phyloP scores from a whole-genome alignment of 37 sponge, comb jelly and placozoan species.

The Ephydatia muelleri region DNA sequence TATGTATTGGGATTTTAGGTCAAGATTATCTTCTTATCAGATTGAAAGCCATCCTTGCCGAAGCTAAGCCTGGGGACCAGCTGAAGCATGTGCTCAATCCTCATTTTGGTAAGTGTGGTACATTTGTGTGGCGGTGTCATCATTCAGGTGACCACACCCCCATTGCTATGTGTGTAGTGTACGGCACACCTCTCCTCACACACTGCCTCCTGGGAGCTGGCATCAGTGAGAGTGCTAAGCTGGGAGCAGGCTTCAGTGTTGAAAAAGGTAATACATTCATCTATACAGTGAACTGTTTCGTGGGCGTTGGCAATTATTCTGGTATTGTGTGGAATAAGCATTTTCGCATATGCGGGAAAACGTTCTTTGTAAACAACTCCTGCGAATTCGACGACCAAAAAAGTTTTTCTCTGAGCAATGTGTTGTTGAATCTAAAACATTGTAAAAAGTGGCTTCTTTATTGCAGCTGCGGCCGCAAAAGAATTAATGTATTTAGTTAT shows the following conservation, averaged over 20 bases:
- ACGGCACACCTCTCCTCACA: slow-evolving; percentile 74
- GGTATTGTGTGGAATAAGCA: too few relatives aligned
- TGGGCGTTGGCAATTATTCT: background rate
- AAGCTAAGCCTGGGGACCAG: slow-evolving; percentile 63
- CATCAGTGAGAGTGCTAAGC: slow-evolving; percentile 61
- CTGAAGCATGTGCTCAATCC: slow-evolving; percentile 75
- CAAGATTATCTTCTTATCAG: slow-evolving; percentile 38
- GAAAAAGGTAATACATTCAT: slow-evolving; percentile 38
- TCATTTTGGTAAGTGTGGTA: slow-evolving; percentile 74
- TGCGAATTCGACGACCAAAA: too few relatives aligned
- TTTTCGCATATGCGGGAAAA: too few relatives aligned
- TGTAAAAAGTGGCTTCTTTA: too few relatives aligned
- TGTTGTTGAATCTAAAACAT: too few relatives aligned
- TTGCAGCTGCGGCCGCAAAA: too few relatives aligned
- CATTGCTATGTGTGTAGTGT: slow-evolving; percentile 54
- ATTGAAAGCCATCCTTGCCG: slow-evolving; percentile 28
- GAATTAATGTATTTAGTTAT: too few relatives aligned
- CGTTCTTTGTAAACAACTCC: too few relatives aligned
- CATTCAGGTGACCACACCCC: background rate
- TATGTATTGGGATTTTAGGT: too few relatives aligned
- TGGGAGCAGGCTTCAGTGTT: slow-evolving; percentile 65
- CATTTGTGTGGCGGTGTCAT: background rate
- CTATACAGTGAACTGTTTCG: background rate
- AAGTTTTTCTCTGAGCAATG: too few relatives aligned
- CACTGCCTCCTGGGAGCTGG: slow-evolving; percentile 84